Conservation (phyloP, 2,797 vertebrate genomes). For the Lophotriccus pileatus region DNA sequence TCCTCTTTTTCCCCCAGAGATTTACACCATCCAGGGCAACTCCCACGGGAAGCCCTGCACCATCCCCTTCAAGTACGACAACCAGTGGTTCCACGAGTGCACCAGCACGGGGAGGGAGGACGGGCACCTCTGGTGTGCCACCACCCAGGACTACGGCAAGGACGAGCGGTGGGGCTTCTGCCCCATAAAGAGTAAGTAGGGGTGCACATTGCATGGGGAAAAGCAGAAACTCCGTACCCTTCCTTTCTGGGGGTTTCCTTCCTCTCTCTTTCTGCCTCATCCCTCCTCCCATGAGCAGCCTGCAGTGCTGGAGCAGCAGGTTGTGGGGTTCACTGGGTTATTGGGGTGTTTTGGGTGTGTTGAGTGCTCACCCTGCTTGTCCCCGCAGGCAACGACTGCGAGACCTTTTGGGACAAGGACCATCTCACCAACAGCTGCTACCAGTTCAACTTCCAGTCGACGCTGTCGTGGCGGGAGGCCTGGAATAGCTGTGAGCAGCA, state of each 20-base stretch:
- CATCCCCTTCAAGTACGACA: conserved; percentile 93
- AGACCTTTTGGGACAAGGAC: conserved; percentile 97
- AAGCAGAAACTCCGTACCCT: accelerated
- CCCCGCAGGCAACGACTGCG: conserved; percentile 83
- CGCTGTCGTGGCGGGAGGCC: conserved; percentile 92
- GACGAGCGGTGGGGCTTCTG: conserved; percentile 98
- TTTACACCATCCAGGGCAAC: conserved; percentile 98
- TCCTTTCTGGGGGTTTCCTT: not conserved
- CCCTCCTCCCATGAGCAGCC: accelerated
- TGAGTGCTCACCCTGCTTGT: not conserved
- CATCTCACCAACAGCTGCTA: conserved; percentile 95
- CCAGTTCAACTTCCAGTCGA: conserved; percentile 98
- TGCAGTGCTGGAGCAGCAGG: not conserved
- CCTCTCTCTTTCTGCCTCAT: not conserved
- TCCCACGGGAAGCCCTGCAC: conserved; percentile 92
- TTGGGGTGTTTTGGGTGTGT: accelerated
- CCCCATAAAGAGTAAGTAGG: conserved; percentile 90
- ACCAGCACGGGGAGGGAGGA: conserved; percentile 92
- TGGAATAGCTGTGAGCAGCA: conserved; percentile 95
- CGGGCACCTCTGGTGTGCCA: conserved; percentile 95
- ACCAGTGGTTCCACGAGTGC: conserved; percentile 94
- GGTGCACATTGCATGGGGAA: accelerated
- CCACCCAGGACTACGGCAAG: conserved; percentile 90
- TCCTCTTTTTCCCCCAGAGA: conserved; percentile 76
- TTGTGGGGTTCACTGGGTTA: not conserved